A percentile compares a stretch with the other conserved stretches of the same genome.
phyloP scores from a whole-genome alignment of 2,113 vertebrate genomes.

The Onychostruthus taczanowskii region DNA sequence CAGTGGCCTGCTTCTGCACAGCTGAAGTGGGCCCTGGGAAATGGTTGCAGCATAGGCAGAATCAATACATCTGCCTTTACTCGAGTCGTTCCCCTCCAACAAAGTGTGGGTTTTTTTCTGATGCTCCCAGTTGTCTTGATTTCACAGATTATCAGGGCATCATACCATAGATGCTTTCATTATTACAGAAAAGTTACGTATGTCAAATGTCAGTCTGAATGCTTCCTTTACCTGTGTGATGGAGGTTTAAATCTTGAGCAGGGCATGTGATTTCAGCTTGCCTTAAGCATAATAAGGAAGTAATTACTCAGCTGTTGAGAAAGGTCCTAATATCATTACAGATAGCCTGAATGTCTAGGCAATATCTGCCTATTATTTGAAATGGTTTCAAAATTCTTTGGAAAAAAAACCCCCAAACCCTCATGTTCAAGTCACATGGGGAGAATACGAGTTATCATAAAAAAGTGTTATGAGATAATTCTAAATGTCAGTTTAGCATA shows the following conservation, averaged over 20 bases:
- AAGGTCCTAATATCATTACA: conserved; percentile 59
- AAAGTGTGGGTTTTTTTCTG: neutral
- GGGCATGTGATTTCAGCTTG: conserved; percentile 41
- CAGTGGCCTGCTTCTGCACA: too few species aligned
- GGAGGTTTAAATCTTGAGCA: conserved; percentile 60
- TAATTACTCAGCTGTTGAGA: conserved; percentile 67
- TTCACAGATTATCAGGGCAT: conserved; percentile 44
- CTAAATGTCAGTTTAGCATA: conserved; percentile 79
- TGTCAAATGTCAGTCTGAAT: conserved; percentile 52
- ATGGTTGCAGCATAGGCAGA: neutral
- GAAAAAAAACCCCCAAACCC: neutral
- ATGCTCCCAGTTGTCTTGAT: neutral
- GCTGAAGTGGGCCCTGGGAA: neutral
- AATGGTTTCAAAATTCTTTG: conserved; percentile 65
- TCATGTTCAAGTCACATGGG: conserved; percentile 68
- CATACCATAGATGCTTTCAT: neutral
- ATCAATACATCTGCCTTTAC: neutral
- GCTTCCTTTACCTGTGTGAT: neutral
- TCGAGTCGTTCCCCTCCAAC: rapidly evolving
- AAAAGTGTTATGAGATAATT: conserved; percentile 69
- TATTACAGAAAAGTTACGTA: conserved; percentile 4
- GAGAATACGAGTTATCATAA: conserved; percentile 66
- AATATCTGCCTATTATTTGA: conserved; percentile 64
- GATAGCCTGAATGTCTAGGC: conserved; percentile 47
- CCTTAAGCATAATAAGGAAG: conserved; percentile 54